Conservation (phyloP, 2,888 invertebrate genomes). For the Orthonychiurus folsomi region DNA sequence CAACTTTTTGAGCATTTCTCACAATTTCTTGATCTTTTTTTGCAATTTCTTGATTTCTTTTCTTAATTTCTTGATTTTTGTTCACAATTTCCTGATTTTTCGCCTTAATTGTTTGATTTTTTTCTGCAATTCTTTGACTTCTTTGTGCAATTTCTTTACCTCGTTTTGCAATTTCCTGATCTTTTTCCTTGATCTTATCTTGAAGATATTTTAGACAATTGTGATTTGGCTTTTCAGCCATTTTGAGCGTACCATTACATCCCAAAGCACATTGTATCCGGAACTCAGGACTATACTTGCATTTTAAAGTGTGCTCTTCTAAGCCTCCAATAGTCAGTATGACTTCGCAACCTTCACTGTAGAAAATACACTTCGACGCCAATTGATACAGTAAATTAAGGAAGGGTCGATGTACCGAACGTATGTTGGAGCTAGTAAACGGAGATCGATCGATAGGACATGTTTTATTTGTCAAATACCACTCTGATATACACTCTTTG, state of each 20-base stretch:
- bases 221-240: neutral
- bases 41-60: too few species aligned
- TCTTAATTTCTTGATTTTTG: too few species aligned
- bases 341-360: neutral
- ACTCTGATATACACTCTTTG: constrained; percentile 1
- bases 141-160: neutral
- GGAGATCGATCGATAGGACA: neutral
- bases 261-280: neutral
- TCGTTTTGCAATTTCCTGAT: neutral
- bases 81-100: too few species aligned
- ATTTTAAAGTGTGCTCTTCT: neutral
- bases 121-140: neutral
- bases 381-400: too few species aligned
- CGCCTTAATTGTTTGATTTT: too few species aligned
- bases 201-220: neutral
- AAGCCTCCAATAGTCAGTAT: neutral
- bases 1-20: too few species aligned
- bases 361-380: neutral
- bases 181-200: neutral
- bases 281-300: neutral
- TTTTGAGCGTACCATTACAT: neutral
- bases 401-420: too few species aligned
- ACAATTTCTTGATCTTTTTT: too few species aligned
- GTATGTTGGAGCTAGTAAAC: neutral
- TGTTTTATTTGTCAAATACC: neutral